These are phyloP conservation scores for Amphipyra berbera DNA, from an alignment of 2,888 invertebrate species.

Conservation along the genomic window DNA sequence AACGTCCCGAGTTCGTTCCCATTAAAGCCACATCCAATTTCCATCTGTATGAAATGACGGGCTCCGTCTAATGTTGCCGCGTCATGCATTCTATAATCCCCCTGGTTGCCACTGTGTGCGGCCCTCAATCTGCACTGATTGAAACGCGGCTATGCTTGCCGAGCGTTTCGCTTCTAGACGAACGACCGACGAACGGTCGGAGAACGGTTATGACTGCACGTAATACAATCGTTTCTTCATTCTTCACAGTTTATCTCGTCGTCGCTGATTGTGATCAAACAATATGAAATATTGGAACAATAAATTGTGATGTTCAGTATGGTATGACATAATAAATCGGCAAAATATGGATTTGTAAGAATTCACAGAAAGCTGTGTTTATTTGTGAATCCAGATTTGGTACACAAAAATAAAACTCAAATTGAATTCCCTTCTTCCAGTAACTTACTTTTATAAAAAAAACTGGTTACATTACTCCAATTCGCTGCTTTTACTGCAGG, in stretches of 20 bases:
- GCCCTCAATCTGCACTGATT: conserved; percentile 84
- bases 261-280: conserved; percentile 40
- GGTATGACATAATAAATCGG: conserved; percentile 26
- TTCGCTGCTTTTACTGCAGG: conserved; percentile 34
- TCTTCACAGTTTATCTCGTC: conserved; percentile 42
- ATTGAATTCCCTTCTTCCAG: conserved; percentile 26
- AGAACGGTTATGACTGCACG: conserved; percentile 40
- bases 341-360: conserved; percentile 13
- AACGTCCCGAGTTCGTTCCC: conserved; percentile 66
- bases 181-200: conserved; percentile 40
- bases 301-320: conserved; percentile 17
- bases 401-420: conserved; percentile 10
- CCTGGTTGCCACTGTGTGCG: conserved; percentile 64
- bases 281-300: conserved; percentile 32
- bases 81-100: conserved; percentile 84
- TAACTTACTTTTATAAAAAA: conserved; percentile 20
- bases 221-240: conserved; percentile 33
- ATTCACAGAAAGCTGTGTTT: conserved; percentile 24
- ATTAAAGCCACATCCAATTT: conserved; percentile 81
- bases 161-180: conserved; percentile 71
- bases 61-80: conserved; percentile 78
- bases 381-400: conserved; percentile 13
- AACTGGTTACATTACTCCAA: conserved; percentile 32
- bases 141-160: conserved; percentile 80
- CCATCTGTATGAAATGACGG: conserved; percentile 79